Conservation (phyloP, 1,140 invertebrate species). For the Brachionus calyciflorus region DNA sequence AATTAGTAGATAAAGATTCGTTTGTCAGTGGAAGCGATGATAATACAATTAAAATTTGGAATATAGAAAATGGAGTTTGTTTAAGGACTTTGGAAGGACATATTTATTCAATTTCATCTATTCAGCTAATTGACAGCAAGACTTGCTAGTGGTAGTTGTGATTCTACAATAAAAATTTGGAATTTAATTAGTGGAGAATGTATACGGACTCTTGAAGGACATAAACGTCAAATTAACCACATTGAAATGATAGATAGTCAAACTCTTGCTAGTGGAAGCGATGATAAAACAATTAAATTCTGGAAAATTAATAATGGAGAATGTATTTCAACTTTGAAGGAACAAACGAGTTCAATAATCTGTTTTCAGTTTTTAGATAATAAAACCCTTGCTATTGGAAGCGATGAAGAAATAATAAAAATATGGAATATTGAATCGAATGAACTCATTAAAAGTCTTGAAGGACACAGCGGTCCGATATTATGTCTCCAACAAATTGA, state of each 20-base stretch:
- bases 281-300: not conserved
- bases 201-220: not conserved
- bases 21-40: too few relatives aligned
- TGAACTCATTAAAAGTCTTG: too few relatives aligned
- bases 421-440: conserved; percentile 6
- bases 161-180: not conserved
- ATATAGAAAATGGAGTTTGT: not conserved
- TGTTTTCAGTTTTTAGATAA: too few relatives aligned
- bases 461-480: not conserved
- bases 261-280: not conserved
- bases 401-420: too few relatives aligned
- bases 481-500: not conserved
- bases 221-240: not conserved
- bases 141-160: not conserved
- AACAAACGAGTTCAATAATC: not conserved
- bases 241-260: not conserved
- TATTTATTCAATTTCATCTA: not conserved
- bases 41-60: not conserved
- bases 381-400: too few relatives aligned
- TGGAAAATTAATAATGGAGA: not conserved
- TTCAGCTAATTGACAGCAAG: not conserved
- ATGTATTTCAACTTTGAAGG: not conserved
- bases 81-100: not conserved
- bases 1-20: too few relatives aligned
- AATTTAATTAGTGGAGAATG: not conserved